Percentiles rank a stretch among this genome's conserved stretches.
Conservation (phyloP, 2,888 invertebrate genomes). For the Chromoteleia sp. region DNA sequence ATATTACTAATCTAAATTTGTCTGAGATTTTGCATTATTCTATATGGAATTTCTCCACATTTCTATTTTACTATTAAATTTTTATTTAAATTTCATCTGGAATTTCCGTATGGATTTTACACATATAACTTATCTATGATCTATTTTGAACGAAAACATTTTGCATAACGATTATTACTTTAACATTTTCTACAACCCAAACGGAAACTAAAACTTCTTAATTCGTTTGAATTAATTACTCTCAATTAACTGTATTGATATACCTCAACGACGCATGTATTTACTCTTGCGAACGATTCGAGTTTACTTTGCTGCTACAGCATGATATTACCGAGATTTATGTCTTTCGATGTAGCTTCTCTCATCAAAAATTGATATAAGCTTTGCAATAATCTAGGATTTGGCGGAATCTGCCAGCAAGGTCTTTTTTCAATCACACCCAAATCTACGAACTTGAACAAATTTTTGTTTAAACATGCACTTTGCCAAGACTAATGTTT, state of each 20-base stretch:
- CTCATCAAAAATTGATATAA: conserved; percentile 65
- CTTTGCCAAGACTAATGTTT: no score
- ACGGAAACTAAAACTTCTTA: no score
- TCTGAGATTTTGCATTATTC: no score
- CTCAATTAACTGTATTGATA: conserved; percentile 42
- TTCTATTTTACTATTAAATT: no score
- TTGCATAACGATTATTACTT: no score
- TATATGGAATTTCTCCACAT: no score
- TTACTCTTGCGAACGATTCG: conserved; percentile 31
- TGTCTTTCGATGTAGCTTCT: conserved; percentile 58
- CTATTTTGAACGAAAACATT: no score
- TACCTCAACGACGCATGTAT: conserved; percentile 30
- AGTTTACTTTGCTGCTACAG: conserved; percentile 53
- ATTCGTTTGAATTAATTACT: conserved; percentile 23
- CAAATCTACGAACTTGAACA: conserved; percentile 35
- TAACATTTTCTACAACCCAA: no score
- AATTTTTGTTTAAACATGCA: conserved; percentile 47
- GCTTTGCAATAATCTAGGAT: conserved; percentile 66
- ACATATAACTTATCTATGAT: no score
- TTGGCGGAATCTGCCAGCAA: conserved; percentile 40
- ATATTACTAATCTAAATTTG: no score
- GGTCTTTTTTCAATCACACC: conserved; percentile 35
- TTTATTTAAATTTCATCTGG: no score
- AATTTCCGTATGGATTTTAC: no score
- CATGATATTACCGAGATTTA: conserved; percentile 61